A percentile compares a stretch with the other conserved stretches of the same genome.
phyloP scores from a whole-genome alignment of 2,888 invertebrate genomes.

The Lithophane socia region DNA sequence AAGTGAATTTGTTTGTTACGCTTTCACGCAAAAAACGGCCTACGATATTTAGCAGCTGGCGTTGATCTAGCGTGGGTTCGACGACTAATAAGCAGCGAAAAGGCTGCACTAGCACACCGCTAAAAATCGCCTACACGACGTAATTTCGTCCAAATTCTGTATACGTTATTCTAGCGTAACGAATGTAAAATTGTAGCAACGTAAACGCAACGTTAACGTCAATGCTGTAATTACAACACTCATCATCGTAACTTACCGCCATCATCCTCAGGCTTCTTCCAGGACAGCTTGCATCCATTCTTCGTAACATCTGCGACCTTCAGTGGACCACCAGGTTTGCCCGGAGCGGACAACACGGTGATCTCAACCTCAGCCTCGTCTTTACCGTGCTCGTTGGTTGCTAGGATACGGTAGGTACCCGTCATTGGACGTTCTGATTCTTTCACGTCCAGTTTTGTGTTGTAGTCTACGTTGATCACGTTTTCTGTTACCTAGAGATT shows the following conservation, averaged over 20 bases:
- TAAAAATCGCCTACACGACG: background rate
- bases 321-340: slow-evolving; percentile 96
- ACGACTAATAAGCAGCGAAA: background rate
- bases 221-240: background rate
- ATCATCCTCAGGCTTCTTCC: slow-evolving; percentile 98
- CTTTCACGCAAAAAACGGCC: no score
- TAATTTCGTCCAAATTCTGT: background rate
- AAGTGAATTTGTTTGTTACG: no score
- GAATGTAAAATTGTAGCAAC: background rate
- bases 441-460: slow-evolving; percentile 95
- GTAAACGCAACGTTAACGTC: background rate
- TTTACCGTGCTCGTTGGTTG: slow-evolving; percentile 97
- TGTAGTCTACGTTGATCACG: slow-evolving; percentile 96
- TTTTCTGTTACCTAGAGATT: slow-evolving; percentile 91
- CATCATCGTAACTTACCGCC: slow-evolving; percentile 91
- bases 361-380: slow-evolving; percentile 98
- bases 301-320: slow-evolving; percentile 97
- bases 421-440: slow-evolving; percentile 96
- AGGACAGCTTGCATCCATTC: slow-evolving; percentile 96
- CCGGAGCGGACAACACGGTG: slow-evolving; percentile 95
- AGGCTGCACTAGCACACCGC: background rate
- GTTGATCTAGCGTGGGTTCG: background rate
- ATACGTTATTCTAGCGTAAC: no score
- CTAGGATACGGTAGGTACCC: slow-evolving; percentile 96
- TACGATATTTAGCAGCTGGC: background rate